A percentile compares a stretch with the other conserved stretches of the same genome.
Evolutionary conservation across 2,113 vertebrate genomes (phyloP).

Genomic region (rabbit (Oryctolagus cuniculus)): DNA sequence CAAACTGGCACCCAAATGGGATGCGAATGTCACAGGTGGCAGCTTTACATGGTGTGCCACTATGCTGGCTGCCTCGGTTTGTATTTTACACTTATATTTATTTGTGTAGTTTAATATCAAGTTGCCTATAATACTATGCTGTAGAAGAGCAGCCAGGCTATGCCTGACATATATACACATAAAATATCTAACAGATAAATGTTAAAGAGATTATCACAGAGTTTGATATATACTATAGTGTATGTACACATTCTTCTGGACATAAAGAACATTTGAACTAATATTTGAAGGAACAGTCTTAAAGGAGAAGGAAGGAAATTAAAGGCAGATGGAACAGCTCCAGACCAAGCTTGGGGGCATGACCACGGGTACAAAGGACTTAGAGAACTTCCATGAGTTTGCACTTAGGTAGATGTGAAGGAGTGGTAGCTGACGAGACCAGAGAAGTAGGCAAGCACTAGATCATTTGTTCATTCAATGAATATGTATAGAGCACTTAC

Average conservation of each 20-base stretch:
- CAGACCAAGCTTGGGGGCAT: not conserved
- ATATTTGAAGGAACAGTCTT: not conserved
- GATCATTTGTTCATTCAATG: not conserved
- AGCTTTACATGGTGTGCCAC: too few relatives aligned
- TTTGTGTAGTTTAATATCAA: not conserved
- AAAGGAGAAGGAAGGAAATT: not conserved
- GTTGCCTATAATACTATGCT: not conserved
- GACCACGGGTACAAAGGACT: not conserved
- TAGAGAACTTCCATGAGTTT: not conserved
- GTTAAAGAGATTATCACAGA: not conserved
- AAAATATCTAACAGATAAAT: not conserved
- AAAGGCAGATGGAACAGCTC: not conserved
- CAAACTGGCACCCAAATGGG: too few relatives aligned
- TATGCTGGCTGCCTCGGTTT: not conserved
- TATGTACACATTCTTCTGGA: not conserved
- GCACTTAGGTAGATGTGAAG: not conserved
- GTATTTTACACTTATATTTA: not conserved
- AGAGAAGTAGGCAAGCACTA: not conserved
- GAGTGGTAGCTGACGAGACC: not conserved
- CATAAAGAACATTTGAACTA: not conserved
- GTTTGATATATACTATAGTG: not conserved
- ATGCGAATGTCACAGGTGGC: too few relatives aligned
- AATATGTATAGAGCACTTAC: conserved; percentile 27
- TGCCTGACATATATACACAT: not conserved
- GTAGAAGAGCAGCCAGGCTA: not conserved